phyloP scores from a whole-genome alignment of 2,113 vertebrate species.

The human region DNA sequence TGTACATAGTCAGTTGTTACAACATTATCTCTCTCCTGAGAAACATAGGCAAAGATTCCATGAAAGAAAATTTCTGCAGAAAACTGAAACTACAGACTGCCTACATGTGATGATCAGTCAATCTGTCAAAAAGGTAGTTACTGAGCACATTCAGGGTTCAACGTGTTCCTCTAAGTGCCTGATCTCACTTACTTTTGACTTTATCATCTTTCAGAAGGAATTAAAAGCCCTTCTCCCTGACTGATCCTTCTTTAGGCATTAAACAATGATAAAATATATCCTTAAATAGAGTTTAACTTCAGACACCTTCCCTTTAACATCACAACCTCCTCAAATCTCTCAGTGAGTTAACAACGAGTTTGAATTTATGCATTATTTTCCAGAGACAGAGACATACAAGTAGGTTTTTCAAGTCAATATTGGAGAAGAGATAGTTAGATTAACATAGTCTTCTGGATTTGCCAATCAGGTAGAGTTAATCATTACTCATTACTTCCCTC shows the following conservation, averaged over 20 bases:
- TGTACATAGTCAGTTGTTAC: neutral
- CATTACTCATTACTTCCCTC: neutral
- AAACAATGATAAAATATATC: neutral
- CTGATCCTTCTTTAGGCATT: neutral
- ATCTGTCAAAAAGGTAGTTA: neutral
- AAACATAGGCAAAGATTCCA: neutral
- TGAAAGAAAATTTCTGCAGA: neutral
- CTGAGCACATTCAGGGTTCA: neutral
- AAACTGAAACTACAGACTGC: neutral
- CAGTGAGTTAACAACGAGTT: neutral
- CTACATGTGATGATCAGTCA: neutral
- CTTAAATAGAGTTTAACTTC: constrained; percentile 15
- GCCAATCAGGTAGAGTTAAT: neutral
- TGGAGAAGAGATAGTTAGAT: neutral
- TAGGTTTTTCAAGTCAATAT: neutral
- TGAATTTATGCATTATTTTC: neutral
- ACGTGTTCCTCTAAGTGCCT: neutral
- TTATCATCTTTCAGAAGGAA: neutral
- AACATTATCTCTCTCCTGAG: neutral
- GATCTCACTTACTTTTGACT: neutral
- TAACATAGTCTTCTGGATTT: neutral
- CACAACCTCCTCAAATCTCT: neutral
- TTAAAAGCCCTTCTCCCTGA: neutral
- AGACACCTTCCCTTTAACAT: neutral
- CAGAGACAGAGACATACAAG: neutral